Base-by-base conservation (phyloP, 2,113 vertebrate species). In the Barbus barbus region DNA sequence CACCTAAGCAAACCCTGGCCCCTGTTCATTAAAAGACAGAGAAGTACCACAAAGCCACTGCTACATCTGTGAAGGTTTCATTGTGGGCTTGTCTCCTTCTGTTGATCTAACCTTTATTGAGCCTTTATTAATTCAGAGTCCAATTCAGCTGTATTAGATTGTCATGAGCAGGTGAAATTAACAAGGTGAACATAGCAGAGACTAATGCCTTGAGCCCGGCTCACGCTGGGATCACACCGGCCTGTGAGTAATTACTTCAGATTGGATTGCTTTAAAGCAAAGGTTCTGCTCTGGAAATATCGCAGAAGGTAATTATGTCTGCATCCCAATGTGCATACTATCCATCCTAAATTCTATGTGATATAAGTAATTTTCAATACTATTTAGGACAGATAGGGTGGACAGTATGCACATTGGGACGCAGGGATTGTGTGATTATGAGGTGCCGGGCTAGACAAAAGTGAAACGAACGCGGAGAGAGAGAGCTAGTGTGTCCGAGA, bases 51-150 rank as follows among this genome's bases (percentile, higher is more conserved):
- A 89, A 92, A 91, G 89, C 87, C 85, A 85, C 90, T 90, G 92
- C 90, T 89, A 90, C 90, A 84, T 88, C 89, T 86, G 84, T 60
- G 83, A 72, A 75, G 48, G 91, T 93, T 93, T 90, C 90, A 90
- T 89, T 87, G 90, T 91, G 91, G 92, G 91, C 80, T 87, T 73
- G 87, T 89, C 91, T 91, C 90, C 91, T 93, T 93, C 93, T 94
- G 94, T 93, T 93, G 93, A 92, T 91, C 93, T 95, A 93, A 95
- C 94, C 94, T 94, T 93, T 94, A 91, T 65, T 26, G 91, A 90
- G 90, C 91, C 90, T 92, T 95, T 93, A 95, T 94, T 94, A 94
- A 91, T 92, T 93, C 90, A 82, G 89, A 90, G 90, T 86, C 90
- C 90, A 89, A 84, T 89, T 86, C 86, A 79, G 89, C 89, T 89